Percentiles rank a stretch among this genome's conserved stretches.
phyloP scores from a whole-genome alignment of 2,888 invertebrate genomes.

The Morinoia aosen region DNA sequence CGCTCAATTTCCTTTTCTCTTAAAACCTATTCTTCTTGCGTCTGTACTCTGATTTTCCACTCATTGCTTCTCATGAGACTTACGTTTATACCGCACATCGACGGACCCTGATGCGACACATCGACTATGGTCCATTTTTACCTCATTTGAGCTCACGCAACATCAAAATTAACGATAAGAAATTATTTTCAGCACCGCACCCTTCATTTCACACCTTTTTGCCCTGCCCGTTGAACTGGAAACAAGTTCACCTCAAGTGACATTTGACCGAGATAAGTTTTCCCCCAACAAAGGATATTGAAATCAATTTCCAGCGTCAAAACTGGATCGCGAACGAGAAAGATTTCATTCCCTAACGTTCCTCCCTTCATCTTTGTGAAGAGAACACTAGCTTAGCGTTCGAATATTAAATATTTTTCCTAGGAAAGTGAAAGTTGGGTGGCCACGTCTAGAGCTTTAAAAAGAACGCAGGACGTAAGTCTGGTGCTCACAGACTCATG shows the following conservation, averaged over 20 bases:
- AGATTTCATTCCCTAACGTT: background rate
- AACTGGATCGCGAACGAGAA: background rate
- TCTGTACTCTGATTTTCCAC: background rate
- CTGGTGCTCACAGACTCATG: background rate
- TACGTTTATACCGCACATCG: background rate
- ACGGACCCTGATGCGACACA: background rate
- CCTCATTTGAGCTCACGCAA: background rate
- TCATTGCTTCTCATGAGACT: background rate
- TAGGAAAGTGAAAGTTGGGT: background rate
- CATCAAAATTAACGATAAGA: background rate
- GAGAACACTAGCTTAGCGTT: background rate
- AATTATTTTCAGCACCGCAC: background rate
- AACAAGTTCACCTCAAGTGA: background rate
- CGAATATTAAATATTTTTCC: background rate
- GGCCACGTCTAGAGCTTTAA: background rate
- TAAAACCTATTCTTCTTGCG: no score
- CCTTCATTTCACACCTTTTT: background rate
- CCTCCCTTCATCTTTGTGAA: background rate
- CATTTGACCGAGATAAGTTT: background rate
- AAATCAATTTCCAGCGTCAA: background rate
- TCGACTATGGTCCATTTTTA: background rate
- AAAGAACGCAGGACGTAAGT: background rate
- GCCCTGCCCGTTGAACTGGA: background rate
- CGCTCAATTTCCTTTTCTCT: no score
- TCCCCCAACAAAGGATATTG: background rate